Base-by-base conservation (phyloP, 2,797 vertebrate species). In the Poeciliopsis infans region DNA sequence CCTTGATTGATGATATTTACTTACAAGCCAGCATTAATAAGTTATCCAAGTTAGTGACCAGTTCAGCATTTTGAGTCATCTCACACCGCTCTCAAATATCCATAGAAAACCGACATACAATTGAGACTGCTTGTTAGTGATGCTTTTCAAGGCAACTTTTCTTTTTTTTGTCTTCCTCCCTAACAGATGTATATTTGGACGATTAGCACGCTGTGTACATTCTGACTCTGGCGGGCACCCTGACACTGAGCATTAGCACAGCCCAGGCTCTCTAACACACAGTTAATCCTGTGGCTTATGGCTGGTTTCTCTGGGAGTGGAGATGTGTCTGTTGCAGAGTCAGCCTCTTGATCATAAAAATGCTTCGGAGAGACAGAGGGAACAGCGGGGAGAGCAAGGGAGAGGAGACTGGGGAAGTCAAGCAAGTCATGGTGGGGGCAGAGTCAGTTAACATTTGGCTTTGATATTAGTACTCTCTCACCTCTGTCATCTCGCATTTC, bases 271-370 rank as follows among this genome's bases (percentile, higher is more conserved):
- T 86, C 86, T 83, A 83, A 84, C 92, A 80, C 89, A 86, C 86
- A 81, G 87, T 90, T 90, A 93, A 91, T 93, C 88, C 90, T 70
- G 74, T 87, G 88, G 88, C 77, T 92, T 92, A 91, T 85, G 83
- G 85, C 70, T 81, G 87, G 68, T 85, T 90, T 86, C 87, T 89
- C 79, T 11, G 86, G 83, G 88, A 89, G 88, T 71, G 81, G 68
- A 90, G 87, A 88, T 79, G 79, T 85, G 86, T 88, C 88, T 89
- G 82, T 88, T 64, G 78, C 88, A 90, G 70, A 86, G 86, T 85
- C 86, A 86, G 86, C 87, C 77, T 87, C 89, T 91, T 91, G 89
- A 94, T 93, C 85, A 90, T 88, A 87, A 86, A 89, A 91, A 91
- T 89, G 83, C 87, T 86, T 79, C 57, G 45, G 78, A 82, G 81